Evolutionary conservation across 2,888 invertebrate genomes (phyloP), one percentile per base, ranked within the genome.

Genomic region (Rhagium mordax): DNA sequence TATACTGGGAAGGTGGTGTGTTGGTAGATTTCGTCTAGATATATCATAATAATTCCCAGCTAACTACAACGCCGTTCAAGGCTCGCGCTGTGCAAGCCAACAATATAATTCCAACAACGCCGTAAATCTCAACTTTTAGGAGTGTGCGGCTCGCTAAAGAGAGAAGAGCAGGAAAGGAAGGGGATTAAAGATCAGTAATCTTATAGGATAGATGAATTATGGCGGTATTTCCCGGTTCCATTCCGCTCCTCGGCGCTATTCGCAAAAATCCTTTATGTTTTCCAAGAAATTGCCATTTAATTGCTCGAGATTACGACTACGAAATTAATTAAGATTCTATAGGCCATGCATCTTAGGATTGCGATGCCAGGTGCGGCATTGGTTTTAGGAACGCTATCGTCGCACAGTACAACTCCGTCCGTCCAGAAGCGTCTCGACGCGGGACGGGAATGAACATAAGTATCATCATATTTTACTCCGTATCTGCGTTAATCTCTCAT

Each of bases 111-210:
- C 92, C 91, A 89, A 87, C 87, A 89, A 87, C 86, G 88, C 87
- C 91, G 91, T 92, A 92, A 92, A 92, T 92, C 92, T 92, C 91
- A 92, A 92, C 91, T 92, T 92, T 92, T 91, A 91, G 91, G 86
- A 87, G 87, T 84, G 84, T 85, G 84, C 85, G 84, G 84, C 84
- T 84, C 85, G 86, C 85, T 87, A 86, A 86, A 86, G 86, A 87
- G 86, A 90, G 91, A 90, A 89, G 88, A 89, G 87, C 87, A 82
- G 82, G 85, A 85, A 86, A 86, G 89, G 89, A 90, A 91, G 91
- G 91, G 92, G 92, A 92, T 92, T 92, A 92, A 92, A 92, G 92
- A 92, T 92, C 92, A 92, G 92, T 92, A 92, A 92, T 92, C 92
- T 92, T 90, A 91, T 91, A 90, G 89, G 88, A 88, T 89, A 89